Evolutionary conservation across 2,888 invertebrate species (phyloP), one percentile per base, ranked within the genome.

Genomic region (Notodonta dromedarius): DNA sequence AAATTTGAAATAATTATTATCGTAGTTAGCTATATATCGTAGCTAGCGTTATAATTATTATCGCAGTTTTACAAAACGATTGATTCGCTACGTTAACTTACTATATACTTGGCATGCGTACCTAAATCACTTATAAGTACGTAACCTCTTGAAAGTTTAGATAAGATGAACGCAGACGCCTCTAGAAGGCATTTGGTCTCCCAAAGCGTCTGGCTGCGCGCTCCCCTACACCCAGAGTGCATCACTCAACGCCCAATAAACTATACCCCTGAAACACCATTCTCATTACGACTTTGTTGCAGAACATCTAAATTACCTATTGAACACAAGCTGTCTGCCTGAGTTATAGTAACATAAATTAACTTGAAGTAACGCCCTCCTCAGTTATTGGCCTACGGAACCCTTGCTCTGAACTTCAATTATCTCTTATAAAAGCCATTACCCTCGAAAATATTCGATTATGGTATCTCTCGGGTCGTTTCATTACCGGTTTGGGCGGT

Each of bases 331-430:
- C 89, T 85, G 91, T 88, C 89, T 79, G 76, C 67, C 79, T 91
- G 93, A 93, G 89, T 91, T 93, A 92, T 91, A 85, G 91, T 86
- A 84, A 82, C 91, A 93, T 93, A 93, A 93, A 93, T 93, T 89
- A 89, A 84, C 78, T 79, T 75, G 76, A 70, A 80, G 84, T 76
- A 80, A 88, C 90, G 89, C 90, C 90, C 87, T 82, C 70, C 67
- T 65, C 77, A 76, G 76, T 83, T 85, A 85, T 80, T 83, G 77
- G 80, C 74, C 79, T 81, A 82, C 75, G 74, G 77, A 78, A 78
- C 83, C 77, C 80, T 74, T 76, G 70, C 71, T 66, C 73, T 71
- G 65, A 76, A 77, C 76, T 76, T 75, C 75, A 76, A 80, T 81
- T 77, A 76, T 82, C 71, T 76, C 72, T 78, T 76, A 79, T 78